A percentile compares a stretch with the other conserved stretches of the same genome.
These are phyloP conservation scores for Rallus crepitans DNA, from an alignment of 2,797 vertebrate genomes.

Conservation along the genomic window DNA sequence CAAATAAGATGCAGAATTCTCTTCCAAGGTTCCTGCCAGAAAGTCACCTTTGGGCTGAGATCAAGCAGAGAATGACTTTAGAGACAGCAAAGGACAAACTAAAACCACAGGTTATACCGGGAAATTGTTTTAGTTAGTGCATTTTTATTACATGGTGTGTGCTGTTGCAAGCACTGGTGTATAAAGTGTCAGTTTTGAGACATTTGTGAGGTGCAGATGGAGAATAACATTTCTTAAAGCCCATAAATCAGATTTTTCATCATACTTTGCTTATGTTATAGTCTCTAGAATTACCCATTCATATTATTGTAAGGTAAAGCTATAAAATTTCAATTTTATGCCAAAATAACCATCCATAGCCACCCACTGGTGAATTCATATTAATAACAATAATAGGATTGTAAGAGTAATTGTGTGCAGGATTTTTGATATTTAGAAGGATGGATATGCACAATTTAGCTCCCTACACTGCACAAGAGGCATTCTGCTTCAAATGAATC, in stretches of 20 bases:
- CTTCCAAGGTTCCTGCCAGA: background rate
- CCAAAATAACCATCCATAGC: background rate
- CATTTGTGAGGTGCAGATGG: background rate
- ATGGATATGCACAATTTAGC: background rate
- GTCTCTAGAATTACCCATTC: background rate
- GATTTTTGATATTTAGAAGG: background rate
- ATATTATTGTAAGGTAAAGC: background rate
- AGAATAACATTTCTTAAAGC: background rate
- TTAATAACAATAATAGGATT: background rate
- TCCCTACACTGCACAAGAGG: background rate
- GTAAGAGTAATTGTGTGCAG: background rate
- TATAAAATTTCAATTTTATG: background rate
- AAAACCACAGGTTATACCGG: background rate
- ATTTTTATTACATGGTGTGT: background rate
- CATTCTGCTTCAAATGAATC: background rate
- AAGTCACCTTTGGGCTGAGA: background rate
- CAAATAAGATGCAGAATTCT: background rate
- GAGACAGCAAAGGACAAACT: background rate
- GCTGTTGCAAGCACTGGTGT: background rate
- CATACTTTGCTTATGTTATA: background rate
- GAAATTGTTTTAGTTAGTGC: background rate
- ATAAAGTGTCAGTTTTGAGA: background rate
- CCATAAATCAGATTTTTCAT: constrained; percentile 6
- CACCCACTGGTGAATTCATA: background rate
- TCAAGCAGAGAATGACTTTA: background rate